A percentile compares a stretch with the other conserved stretches of the same genome.
phyloP scores from a whole-genome alignment of 2,797 vertebrate genomes.

The Delichon dasypus region DNA sequence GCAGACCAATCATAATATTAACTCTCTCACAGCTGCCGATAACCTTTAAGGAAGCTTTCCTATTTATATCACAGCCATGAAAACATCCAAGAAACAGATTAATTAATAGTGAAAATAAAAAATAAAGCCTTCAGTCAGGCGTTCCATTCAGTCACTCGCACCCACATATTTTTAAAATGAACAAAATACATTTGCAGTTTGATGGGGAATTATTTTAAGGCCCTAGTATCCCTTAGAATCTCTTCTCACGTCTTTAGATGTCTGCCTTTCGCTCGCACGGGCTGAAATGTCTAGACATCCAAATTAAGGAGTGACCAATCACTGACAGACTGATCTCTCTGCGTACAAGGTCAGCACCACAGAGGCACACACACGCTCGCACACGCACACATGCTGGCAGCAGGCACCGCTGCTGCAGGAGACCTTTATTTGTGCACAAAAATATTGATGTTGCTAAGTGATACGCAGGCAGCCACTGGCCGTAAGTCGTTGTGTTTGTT shows the following conservation, averaged over 20 bases:
- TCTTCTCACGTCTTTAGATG: conserved; percentile 69
- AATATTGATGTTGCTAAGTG: conserved; percentile 81
- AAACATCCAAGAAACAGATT: conserved; percentile 6
- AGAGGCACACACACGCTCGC: not conserved
- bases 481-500: conserved; percentile 61
- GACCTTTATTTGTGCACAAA: conserved; percentile 74
- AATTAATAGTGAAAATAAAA: conserved; percentile 49
- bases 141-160: conserved; percentile 38
- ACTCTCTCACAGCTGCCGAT: not conserved
- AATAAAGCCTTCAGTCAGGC: conserved; percentile 36
- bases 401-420: conserved; percentile 15
- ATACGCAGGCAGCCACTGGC: conserved; percentile 38
- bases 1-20: not conserved
- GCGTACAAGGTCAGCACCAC: conserved; percentile 58
- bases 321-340: conserved; percentile 46
- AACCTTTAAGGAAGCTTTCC: conserved; percentile 29
- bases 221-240: conserved; percentile 63
- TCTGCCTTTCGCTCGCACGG: conserved; percentile 59
- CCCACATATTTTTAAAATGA: conserved; percentile 62
- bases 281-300: conserved; percentile 74
- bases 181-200: conserved; percentile 25
- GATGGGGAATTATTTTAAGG: conserved; percentile 65
- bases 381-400: conserved; percentile 24
- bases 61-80: conserved; percentile 22
- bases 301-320: conserved; percentile 75